These are phyloP conservation scores for Calypte anna DNA, from an alignment of 2,113 vertebrate genomes.

Conservation along the genomic window DNA sequence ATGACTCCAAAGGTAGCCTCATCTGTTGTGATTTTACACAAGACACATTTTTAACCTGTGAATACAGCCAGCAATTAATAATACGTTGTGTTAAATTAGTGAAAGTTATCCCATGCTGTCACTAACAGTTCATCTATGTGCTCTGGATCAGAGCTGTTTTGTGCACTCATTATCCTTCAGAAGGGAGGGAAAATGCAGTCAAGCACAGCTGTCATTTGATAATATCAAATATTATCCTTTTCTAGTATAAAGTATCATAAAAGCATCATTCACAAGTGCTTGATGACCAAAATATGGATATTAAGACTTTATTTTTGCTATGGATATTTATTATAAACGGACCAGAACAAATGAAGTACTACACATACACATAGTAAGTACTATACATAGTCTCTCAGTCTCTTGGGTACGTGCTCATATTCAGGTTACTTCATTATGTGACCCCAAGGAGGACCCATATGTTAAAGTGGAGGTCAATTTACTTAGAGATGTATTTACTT, in stretches of 20 bases:
- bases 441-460: not conserved
- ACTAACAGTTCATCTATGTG: not conserved
- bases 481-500: not conserved
- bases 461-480: slow-evolving; percentile 12
- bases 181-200: not conserved
- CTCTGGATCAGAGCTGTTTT: not conserved
- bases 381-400: not conserved
- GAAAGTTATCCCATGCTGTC: not conserved
- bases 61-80: not conserved
- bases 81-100: not conserved
- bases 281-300: not conserved
- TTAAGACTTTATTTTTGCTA: not conserved
- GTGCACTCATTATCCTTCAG: not conserved
- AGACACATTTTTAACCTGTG: not conserved
- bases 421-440: not conserved
- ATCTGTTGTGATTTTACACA: not conserved
- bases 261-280: not conserved
- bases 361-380: fast-evolving
- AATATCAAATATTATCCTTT: not conserved
- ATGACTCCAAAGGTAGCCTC: not conserved
- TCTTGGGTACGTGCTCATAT: not conserved
- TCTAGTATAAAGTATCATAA: not conserved
- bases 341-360: not conserved
- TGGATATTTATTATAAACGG: not conserved
- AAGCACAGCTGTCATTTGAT: not conserved